Percentiles rank a stretch among this genome's conserved stretches.
Conservation (phyloP, 2,113 vertebrate species). For the Stigmatopora nigra region DNA sequence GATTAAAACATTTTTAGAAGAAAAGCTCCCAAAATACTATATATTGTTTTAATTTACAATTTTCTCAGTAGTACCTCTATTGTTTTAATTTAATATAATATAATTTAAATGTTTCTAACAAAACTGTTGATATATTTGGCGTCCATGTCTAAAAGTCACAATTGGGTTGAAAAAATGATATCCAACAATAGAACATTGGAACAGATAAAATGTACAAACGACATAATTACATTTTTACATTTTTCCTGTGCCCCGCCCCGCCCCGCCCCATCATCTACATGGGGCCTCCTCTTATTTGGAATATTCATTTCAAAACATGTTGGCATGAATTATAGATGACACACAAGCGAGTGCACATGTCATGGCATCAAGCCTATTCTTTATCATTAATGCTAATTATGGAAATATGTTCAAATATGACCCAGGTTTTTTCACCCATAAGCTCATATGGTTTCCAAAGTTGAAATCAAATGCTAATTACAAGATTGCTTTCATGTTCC, state of each 20-base stretch:
- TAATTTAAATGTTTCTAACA: too few relatives aligned
- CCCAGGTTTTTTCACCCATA: neutral
- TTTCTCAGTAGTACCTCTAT: too few relatives aligned
- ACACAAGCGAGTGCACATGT: slow-evolving; percentile 46
- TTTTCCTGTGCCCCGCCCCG: too few relatives aligned
- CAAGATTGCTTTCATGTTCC: neutral
- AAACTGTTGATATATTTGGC: too few relatives aligned
- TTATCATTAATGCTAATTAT: neutral
- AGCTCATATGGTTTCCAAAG: neutral
- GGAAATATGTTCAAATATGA: neutral
- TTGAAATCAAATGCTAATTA: neutral
- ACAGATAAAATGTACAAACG: neutral
- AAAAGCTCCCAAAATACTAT: too few relatives aligned
- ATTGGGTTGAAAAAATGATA: too few relatives aligned
- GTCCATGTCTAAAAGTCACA: too few relatives aligned
- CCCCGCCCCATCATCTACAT: slow-evolving; percentile 3
- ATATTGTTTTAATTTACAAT: too few relatives aligned
- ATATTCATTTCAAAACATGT: slow-evolving; percentile 64
- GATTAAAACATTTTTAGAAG: too few relatives aligned
- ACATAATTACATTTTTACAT: neutral
- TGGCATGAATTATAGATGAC: slow-evolving; percentile 64
- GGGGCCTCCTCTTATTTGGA: slow-evolving; percentile 43
- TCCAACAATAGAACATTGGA: neutral
- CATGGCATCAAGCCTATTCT: slow-evolving; percentile 9
- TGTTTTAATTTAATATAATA: too few relatives aligned